Evolutionary conservation across 2,797 vertebrate species (phyloP).

Genomic region (Rhyacichthys aspro): DNA sequence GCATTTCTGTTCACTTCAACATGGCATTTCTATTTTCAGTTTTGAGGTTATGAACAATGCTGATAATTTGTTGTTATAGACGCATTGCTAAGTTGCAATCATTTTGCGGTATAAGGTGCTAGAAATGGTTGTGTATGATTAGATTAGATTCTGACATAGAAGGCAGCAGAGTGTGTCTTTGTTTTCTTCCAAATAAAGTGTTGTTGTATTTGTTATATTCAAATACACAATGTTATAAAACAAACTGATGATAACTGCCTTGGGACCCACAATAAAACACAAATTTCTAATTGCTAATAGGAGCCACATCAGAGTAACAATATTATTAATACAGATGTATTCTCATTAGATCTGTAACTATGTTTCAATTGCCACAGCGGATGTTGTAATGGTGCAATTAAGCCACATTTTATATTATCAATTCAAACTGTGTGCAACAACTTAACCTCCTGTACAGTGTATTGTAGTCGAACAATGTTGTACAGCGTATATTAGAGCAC

Average conservation of each 20-base stretch:
- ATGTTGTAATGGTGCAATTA: slow-evolving; percentile 16
- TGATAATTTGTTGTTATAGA: too few relatives aligned
- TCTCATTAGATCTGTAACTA: slow-evolving; percentile 9
- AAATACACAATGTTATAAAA: too few relatives aligned
- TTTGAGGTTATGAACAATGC: background rate
- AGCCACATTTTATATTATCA: slow-evolving; percentile 12
- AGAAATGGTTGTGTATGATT: too few relatives aligned
- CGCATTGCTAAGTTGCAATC: background rate
- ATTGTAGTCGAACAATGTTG: slow-evolving; percentile 11
- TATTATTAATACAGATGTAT: too few relatives aligned
- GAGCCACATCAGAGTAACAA: background rate
- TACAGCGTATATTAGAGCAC: slow-evolving; percentile 15
- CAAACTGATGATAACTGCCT: background rate
- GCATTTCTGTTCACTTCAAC: slow-evolving; percentile 42
- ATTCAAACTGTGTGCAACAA: slow-evolving; percentile 5
- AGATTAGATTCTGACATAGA: too few relatives aligned
- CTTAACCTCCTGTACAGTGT: slow-evolving; percentile 6
- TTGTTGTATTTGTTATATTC: too few relatives aligned
- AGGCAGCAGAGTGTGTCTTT: too few relatives aligned
- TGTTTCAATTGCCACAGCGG: slow-evolving; percentile 7
- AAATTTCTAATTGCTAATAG: slow-evolving; percentile 2
- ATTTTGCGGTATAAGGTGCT: background rate
- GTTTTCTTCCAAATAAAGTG: too few relatives aligned
- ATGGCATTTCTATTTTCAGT: slow-evolving; percentile 12
- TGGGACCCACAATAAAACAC: background rate